phyloP scores from a whole-genome alignment of 2,888 invertebrate species.

The Acanthosoma haemorrhoidale region DNA sequence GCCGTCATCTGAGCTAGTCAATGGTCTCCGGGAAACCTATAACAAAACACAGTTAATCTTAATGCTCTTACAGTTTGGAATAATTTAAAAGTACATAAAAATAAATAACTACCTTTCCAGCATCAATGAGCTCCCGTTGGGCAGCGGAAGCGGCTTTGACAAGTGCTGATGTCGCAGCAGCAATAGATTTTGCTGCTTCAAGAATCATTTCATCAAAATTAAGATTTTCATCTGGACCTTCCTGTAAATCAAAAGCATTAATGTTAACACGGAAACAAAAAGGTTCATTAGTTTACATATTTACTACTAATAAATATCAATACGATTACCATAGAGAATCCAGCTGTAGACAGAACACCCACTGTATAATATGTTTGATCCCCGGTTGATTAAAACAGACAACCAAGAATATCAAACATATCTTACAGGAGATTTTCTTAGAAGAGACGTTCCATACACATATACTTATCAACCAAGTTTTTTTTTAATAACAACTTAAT shows the following conservation, averaged over 20 bases:
- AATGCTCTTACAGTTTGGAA: not conserved
- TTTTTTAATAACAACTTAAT: not conserved
- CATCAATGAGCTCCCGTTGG: conserved; percentile 86
- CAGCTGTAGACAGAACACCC: conserved; percentile 43
- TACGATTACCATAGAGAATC: not conserved
- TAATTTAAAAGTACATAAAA: not conserved
- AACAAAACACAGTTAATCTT: not conserved
- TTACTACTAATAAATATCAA: not conserved
- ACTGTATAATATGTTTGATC: conserved; percentile 99
- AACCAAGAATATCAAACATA: conserved; percentile 99
- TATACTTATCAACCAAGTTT: not conserved
- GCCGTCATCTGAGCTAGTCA: conserved; percentile 86
- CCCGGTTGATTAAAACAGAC: conserved; percentile 87
- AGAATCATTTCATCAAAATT: conserved; percentile 99
- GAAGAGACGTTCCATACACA: not conserved
- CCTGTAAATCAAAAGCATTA: conserved; percentile 43
- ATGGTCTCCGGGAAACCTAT: conserved; percentile 64
- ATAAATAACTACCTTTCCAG: conserved; percentile 63
- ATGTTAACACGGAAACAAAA: not conserved
- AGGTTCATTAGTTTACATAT: not conserved
- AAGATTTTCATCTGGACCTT: conserved; percentile 87
- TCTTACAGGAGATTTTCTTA: conserved; percentile 63
- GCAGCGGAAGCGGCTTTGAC: conserved; percentile 96
- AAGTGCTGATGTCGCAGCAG: conserved; percentile 92
- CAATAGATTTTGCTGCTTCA: conserved; percentile 95